phyloP scores from a whole-genome alignment of 2,888 invertebrate species.

The Odontomyia ornata region DNA sequence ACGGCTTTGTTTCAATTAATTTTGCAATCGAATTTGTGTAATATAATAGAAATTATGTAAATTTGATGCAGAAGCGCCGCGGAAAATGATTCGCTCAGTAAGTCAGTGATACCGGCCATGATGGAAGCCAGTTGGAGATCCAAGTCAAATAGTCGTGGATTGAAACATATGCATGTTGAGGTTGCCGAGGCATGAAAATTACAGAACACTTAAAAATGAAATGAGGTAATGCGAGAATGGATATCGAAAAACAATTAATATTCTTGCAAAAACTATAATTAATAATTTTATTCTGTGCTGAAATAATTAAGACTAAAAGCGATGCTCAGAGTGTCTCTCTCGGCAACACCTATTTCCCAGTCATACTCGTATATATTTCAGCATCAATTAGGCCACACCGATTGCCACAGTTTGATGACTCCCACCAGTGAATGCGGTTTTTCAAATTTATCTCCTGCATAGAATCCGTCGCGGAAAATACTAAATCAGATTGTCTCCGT shows the following conservation, averaged over 20 bases:
- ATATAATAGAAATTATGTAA: constrained; percentile 12
- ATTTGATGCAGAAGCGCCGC: constrained; percentile 5
- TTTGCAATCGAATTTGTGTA: constrained; percentile 6
- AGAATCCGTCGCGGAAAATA: not conserved
- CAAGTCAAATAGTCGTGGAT: too few species aligned
- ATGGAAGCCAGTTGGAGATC: too few species aligned
- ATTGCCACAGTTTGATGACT: not conserved
- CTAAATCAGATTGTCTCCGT: not conserved
- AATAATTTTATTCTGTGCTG: not conserved
- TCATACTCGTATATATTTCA: not conserved
- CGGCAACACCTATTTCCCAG: not conserved
- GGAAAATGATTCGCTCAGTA: not conserved
- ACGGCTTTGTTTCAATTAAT: not conserved
- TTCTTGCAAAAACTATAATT: too few species aligned
- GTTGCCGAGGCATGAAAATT: too few species aligned
- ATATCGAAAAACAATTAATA: too few species aligned
- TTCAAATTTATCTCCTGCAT: constrained; percentile 6
- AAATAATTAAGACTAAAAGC: too few species aligned
- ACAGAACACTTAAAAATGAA: not conserved
- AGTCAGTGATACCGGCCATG: too few species aligned
- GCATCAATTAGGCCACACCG: not conserved
- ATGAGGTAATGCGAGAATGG: too few species aligned
- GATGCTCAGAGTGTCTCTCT: not conserved
- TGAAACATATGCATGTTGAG: too few species aligned
- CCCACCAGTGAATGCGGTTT: constrained; percentile 1